Evolutionary conservation across 2,113 vertebrate species (phyloP), one percentile per base, ranked within the genome.

Genomic region (Microcebus jonahi): DNA sequence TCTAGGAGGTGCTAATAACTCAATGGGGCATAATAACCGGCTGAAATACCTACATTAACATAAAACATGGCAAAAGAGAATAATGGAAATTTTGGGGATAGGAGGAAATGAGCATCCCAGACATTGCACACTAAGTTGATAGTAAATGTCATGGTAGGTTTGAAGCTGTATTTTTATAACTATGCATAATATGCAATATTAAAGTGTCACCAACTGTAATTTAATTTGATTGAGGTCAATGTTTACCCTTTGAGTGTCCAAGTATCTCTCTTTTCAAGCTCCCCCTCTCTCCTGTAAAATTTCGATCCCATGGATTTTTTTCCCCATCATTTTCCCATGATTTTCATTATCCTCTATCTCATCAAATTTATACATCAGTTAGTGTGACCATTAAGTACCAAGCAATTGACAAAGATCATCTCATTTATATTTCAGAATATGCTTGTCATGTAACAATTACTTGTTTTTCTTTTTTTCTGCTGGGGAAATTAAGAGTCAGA

Each of bases 1-100:
- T 97, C 91, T 88, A 80, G 81, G 95, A 98, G 95, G 96, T 97
- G 94, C 96, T 98, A 97, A 95, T 97, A 98, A 97, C 67, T 98
- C 94, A 97, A 53, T 90, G 96, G 95, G 92, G 73, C 50, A 94
- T 98, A 98, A 97, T 93, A 98, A 96, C 84, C 73, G 88, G n/a
- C 71, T 97, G 96, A 97, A 98, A 98, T 77, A 59, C 68, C 55
- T 83, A 79, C 53, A 96, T 96, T 97, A 95, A 80, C 93, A 76
- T 94, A 92, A 95, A 83, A 67, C 96, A 63, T 4, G 12, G 96
- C 96, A 45, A 25, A 96, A 34, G 39, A 59, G 21, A 18, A 42
- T 88, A 96, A 93, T 18, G 84, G 90, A 83, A 97, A 95, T 34
- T 61, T 65, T 61, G 70, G 39, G 63, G 53, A 93, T 94, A 88